Evolutionary conservation across 2,888 invertebrate genomes (phyloP).

Genomic region (Heliconius ethilla): DNA sequence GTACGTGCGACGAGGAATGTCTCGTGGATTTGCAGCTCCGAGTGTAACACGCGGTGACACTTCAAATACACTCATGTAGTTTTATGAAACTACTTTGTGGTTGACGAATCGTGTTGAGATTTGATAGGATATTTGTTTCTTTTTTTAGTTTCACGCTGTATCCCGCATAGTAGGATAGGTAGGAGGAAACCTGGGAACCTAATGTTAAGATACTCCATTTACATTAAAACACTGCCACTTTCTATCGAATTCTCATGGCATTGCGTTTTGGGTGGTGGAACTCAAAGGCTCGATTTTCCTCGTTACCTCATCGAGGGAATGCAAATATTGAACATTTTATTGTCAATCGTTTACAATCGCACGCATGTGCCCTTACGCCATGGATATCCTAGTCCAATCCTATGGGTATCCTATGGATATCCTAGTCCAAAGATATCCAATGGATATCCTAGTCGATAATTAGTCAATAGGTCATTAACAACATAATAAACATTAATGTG

Average conservation of each 20-base stretch:
- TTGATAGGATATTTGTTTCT: too few relatives aligned
- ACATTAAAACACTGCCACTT: not conserved
- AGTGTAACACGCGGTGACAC: conserved; percentile 6
- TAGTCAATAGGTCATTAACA: too few relatives aligned
- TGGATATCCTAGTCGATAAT: too few relatives aligned
- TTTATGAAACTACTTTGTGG: not conserved
- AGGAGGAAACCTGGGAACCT: not conserved
- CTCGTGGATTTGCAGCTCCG: conserved; percentile 21
- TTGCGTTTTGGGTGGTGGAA: not conserved
- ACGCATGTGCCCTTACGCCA: too few relatives aligned
- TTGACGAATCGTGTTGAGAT: too few relatives aligned
- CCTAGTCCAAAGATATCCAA: too few relatives aligned
- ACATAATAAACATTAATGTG: too few relatives aligned
- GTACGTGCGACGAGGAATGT: not conserved
- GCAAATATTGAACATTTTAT: not conserved
- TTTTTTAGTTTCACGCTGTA: not conserved
- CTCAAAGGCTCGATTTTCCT: not conserved
- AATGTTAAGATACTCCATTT: not conserved
- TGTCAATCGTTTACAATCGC: not conserved
- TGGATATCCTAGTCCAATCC: too few relatives aligned
- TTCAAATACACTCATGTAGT: not conserved
- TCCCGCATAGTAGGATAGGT: not conserved
- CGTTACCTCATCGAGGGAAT: not conserved
- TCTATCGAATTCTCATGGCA: not conserved
- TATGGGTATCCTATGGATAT: too few relatives aligned